A percentile compares a stretch with the other conserved stretches of the same genome.
Evolutionary conservation across 30 jellyfish, hydroid and myxozoan species (phyloP).

Genomic region (Nemopilema nomurai): DNA sequence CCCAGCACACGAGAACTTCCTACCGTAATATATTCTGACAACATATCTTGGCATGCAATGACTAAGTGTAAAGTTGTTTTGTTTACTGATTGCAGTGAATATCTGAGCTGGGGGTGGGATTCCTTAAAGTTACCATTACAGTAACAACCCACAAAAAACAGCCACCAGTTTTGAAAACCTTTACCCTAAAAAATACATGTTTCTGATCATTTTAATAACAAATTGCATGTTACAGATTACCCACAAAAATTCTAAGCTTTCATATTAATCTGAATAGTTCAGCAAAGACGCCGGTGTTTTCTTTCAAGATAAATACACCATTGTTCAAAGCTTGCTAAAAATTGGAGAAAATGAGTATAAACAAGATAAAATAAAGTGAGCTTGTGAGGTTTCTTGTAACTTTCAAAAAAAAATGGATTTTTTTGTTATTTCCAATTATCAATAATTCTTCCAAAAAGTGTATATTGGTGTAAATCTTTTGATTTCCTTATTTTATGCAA

Average conservation of each 20-base stretch:
- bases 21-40: background rate
- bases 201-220: background rate
- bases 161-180: background rate
- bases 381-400: background rate
- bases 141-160: background rate
- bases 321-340: background rate
- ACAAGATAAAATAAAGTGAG: background rate
- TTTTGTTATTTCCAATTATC: background rate
- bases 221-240: background rate
- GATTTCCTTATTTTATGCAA: background rate
- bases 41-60: background rate
- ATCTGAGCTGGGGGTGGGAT: background rate
- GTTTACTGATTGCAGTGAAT: background rate
- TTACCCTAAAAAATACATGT: background rate
- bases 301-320: background rate
- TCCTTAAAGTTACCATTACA: background rate
- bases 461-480: background rate
- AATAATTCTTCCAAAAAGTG: background rate
- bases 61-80: background rate
- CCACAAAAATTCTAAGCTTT: background rate
- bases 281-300: background rate
- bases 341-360: background rate
- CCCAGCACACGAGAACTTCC: background rate
- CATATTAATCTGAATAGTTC: background rate
- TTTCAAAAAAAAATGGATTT: background rate